Evolutionary conservation across 2,888 invertebrate species (phyloP).

Genomic region (Theretra japonica): DNA sequence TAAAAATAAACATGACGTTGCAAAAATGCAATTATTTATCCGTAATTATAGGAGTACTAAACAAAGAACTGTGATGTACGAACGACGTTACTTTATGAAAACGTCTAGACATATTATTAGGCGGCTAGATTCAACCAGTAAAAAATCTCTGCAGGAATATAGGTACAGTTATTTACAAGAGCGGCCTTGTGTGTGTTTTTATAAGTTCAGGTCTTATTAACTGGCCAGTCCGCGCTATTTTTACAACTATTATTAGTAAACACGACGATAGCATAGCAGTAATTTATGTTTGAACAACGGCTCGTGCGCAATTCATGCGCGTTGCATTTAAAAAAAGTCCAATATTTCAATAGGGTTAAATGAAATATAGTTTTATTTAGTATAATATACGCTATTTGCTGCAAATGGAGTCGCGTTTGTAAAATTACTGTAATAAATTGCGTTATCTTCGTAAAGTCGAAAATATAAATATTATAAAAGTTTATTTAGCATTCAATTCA

Average conservation of each 20-base stretch:
- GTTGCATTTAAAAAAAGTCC: background rate
- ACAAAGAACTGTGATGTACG: background rate
- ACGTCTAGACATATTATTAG: conserved; percentile 18
- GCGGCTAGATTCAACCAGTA: background rate
- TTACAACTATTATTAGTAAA: conserved; percentile 12
- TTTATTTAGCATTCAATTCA: background rate
- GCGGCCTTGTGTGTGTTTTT: conserved; percentile 12
- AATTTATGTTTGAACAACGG: conserved; percentile 6
- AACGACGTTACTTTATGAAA: background rate
- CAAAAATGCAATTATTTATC: background rate
- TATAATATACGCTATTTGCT: background rate
- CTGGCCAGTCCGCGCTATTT: conserved; percentile 15
- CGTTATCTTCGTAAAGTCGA: background rate
- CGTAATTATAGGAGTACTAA: background rate
- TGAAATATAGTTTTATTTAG: background rate
- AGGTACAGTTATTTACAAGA: conserved; percentile 17
- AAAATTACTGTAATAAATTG: conserved; percentile 6
- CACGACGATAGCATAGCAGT: conserved; percentile 1
- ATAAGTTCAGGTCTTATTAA: conserved; percentile 14
- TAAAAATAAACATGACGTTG: background rate
- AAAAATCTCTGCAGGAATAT: background rate
- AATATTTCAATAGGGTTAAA: conserved; percentile 1
- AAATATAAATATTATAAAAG: background rate
- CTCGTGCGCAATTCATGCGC: background rate
- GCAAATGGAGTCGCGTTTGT: background rate